Evolutionary conservation across 53 echinoderm and acorn worm genomes (phyloP).

Genomic region (Pentamera pediparva): DNA sequence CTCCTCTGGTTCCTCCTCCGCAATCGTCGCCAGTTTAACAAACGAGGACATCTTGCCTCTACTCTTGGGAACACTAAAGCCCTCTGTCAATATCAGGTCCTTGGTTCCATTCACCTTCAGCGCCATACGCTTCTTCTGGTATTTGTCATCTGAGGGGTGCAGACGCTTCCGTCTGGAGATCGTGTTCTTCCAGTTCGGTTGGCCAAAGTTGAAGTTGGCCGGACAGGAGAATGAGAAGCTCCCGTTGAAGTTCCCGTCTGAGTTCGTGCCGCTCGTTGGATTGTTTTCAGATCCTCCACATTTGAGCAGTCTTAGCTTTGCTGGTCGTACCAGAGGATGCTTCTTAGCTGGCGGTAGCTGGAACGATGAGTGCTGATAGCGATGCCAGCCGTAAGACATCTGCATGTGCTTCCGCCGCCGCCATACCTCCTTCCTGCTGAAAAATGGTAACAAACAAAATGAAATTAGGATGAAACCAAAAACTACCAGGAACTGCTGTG

Average conservation of each 20-base stretch:
- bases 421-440: constrained; percentile 12
- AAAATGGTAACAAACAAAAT: neutral
- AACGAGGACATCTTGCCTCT: constrained; percentile 56
- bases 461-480: neutral
- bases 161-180: constrained; percentile 19
- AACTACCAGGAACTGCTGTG: neutral
- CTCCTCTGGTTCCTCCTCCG: constrained; percentile 62
- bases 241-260: neutral
- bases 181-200: constrained; percentile 27
- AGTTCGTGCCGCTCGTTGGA: neutral
- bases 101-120: constrained; percentile 2
- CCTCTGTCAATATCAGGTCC: constrained; percentile 24
- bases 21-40: constrained; percentile 77
- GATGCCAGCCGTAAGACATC: constrained; percentile 9
- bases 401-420: neutral
- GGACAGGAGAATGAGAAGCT: constrained; percentile 18
- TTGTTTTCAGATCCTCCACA: neutral
- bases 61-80: constrained; percentile 2
- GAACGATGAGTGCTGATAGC: neutral
- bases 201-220: neutral
- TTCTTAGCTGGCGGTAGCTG: neutral
- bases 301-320: constrained; percentile 10
- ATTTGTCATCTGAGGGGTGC: constrained; percentile 28
- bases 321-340: constrained; percentile 5
- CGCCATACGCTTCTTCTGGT: constrained; percentile 28